Evolutionary conservation across 2,888 invertebrate genomes (phyloP).

Genomic region (Rotaria sp.): DNA sequence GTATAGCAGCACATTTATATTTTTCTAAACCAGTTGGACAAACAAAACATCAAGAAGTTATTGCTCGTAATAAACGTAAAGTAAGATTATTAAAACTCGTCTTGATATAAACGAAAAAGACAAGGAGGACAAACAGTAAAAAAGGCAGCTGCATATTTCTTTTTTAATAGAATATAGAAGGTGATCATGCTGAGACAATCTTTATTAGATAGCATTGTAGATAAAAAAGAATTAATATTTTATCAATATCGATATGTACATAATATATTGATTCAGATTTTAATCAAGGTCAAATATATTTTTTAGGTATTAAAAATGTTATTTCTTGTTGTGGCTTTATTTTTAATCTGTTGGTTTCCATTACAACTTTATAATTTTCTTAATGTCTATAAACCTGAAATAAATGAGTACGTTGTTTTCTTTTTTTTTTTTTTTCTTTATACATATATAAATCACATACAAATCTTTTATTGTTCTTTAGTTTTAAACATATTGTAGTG

Average conservation of each 20-base stretch:
- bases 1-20: conserved; percentile 74
- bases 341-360: conserved; percentile 58
- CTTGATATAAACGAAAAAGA: not conserved
- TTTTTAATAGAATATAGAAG: not conserved
- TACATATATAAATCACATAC: not conserved
- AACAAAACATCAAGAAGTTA: conserved; percentile 68
- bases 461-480: conserved; percentile 43
- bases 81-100: conserved; percentile 56
- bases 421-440: too few species aligned
- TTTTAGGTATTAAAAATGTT: conserved; percentile 55
- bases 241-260: not conserved
- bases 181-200: not conserved
- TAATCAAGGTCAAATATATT: conserved; percentile 33
- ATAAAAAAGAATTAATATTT: not conserved
- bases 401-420: conserved; percentile 44
- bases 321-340: conserved; percentile 56
- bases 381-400: conserved; percentile 46
- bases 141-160: not conserved
- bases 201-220: not conserved
- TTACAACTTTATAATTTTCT: conserved; percentile 56
- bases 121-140: not conserved
- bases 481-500: conserved; percentile 63
- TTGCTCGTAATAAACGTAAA: conserved; percentile 74
- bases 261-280: not conserved
- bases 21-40: conserved; percentile 72